Percentiles rank a stretch among this genome's conserved stretches.
phyloP scores from a whole-genome alignment of 1,140 invertebrate species.

The Amyelois transitella region DNA sequence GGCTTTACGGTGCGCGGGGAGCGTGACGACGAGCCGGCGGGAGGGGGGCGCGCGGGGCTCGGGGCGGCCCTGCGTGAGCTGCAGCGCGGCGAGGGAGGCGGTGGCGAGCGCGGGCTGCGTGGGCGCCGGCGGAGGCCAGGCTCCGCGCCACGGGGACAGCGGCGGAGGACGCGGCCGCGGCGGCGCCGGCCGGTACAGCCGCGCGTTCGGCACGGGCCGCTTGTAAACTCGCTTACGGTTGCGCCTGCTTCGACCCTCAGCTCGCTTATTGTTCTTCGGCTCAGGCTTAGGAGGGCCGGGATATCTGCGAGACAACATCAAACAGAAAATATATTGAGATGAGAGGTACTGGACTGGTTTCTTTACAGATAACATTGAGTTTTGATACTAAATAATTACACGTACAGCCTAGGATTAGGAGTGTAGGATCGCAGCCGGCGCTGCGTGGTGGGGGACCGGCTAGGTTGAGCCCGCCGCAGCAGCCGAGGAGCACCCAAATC shows the following conservation, averaged over 20 bases:
- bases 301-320: constrained; percentile 18
- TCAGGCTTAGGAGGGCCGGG: constrained; percentile 13
- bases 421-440: constrained; percentile 20
- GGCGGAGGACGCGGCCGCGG: constrained; percentile 15
- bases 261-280: constrained; percentile 5
- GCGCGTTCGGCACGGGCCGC: constrained; percentile 32
- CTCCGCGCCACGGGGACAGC: constrained; percentile 26
- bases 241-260: constrained; percentile 6
- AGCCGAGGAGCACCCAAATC: constrained; percentile 38
- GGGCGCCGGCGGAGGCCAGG: constrained; percentile 39
- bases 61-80: constrained; percentile 72
- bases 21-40: constrained; percentile 50
- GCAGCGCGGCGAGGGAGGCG: constrained; percentile 56
- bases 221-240: constrained; percentile 19
- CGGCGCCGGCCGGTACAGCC: constrained; percentile 37
- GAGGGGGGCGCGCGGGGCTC: constrained; percentile 66
- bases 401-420: constrained; percentile 46
- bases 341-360: neutral
- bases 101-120: constrained; percentile 63
- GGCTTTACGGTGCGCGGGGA: constrained; percentile 17
- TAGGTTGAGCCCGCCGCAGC: constrained; percentile 6
- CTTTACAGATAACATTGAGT: neutral
- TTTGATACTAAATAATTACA: constrained; percentile 3
- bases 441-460: neutral
- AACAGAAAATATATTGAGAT: neutral